phyloP scores from a whole-genome alignment of 2,113 vertebrate species.

The Pandion haliaetus region DNA sequence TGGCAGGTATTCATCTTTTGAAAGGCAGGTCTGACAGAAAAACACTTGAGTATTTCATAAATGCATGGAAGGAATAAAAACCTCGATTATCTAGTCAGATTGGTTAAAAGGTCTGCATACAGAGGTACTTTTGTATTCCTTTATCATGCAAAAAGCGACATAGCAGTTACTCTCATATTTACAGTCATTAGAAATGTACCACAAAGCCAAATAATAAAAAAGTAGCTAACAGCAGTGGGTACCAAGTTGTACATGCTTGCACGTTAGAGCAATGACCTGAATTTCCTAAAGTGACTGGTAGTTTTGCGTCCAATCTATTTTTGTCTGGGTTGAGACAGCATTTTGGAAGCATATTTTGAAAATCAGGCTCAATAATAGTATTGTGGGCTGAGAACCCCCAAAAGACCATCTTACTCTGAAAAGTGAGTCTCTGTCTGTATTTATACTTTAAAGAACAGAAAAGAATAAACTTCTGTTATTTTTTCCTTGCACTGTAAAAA shows the following conservation, averaged over 20 bases:
- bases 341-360: neutral
- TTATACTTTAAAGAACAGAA: neutral
- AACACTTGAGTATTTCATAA: neutral
- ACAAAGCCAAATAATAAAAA: neutral
- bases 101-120: neutral
- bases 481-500: neutral
- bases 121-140: neutral
- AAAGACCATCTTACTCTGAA: neutral
- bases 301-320: neutral
- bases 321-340: neutral
- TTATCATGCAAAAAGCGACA: neutral
- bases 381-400: neutral
- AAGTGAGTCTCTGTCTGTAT: neutral
- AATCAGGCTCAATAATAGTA: neutral
- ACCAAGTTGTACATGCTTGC: neutral
- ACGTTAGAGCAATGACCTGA: neutral
- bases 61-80: neutral
- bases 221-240: neutral
- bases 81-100: rapidly evolving
- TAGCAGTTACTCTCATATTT: neutral
- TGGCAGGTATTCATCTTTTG: neutral
- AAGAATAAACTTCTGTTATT: neutral
- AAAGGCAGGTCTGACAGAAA: neutral
- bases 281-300: neutral
- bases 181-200: neutral